Base-by-base conservation (phyloP, 2,888 invertebrate species). In the Drosophila quinaria region DNA sequence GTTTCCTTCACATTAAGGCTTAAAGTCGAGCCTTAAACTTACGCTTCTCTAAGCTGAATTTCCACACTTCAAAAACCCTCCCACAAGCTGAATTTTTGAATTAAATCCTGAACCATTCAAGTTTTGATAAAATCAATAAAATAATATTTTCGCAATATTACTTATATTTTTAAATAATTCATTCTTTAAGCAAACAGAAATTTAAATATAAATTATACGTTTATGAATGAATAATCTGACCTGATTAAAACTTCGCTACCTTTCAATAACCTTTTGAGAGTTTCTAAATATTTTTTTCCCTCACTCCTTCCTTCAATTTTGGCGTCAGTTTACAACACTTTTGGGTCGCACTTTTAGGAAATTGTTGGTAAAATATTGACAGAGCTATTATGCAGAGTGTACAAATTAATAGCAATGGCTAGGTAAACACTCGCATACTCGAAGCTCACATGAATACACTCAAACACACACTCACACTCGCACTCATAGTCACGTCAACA, bases 381-480 rank as follows among this genome's bases (percentile, higher is more conserved):
- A 79, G 60, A 79, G 87, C 87, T 77, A 87, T 85, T 85, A 87
- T 79, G 82, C 77, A 75, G 72, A 81, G 73, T 75, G 82, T 74
- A 70, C 81, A 84, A 85, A 85, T 87, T 85, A 85, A 87, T 84
- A 77, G 86, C 81, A 80, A 75, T 81, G 75, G 70, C 73, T 80
- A 55, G 65, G 83, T 56, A 84, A 85, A 84, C 80, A 81, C 74
- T 78, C 63, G 44, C 49, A 63, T 37, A 41, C 62, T 52, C 51
- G 51, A 64, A 56, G 41, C 63, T 44, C 47, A 62, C 63, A 54
- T 54, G 60, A 60, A 65, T 54, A 59, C 51, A 67, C 70, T 69
- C 55, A 62, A 64, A 63, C 50, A 17, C 49, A 22, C 46, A 29
- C 50, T 9, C 37, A 19, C 49, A 17, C 59, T 35, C 41, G 19